These are phyloP conservation scores for Mechanitis mazaeus DNA, from an alignment of 2,888 invertebrate genomes.

Conservation along the genomic window DNA sequence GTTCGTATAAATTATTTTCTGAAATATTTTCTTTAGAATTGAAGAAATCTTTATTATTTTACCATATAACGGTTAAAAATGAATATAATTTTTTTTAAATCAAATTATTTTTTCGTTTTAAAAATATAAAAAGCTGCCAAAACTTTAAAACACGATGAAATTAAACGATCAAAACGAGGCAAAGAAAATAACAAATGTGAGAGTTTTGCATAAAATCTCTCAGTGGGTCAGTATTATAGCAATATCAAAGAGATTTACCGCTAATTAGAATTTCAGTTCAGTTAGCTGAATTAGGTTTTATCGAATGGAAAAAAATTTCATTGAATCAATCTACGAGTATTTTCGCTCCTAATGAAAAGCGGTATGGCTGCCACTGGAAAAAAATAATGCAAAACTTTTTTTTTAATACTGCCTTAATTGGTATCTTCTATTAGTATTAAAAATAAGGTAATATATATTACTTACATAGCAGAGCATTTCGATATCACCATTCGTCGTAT, in stretches of 20 bases:
- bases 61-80: too few relatives aligned
- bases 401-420: neutral
- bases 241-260: conserved; percentile 19
- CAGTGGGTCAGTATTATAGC: conserved; percentile 12
- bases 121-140: neutral
- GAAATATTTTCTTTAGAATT: neutral
- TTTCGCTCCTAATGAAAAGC: neutral
- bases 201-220: conserved; percentile 6
- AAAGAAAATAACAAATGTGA: conserved; percentile 1
- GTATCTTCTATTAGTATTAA: conserved; percentile 7
- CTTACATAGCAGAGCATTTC: conserved; percentile 71
- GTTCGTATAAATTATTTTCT: too few relatives aligned
- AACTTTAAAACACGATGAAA: neutral
- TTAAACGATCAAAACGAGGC: neutral
- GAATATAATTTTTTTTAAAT: too few relatives aligned
- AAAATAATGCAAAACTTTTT: neutral
- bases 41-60: too few relatives aligned
- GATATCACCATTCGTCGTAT: conserved; percentile 30
- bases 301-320: neutral
- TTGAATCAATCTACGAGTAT: neutral
- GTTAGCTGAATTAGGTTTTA: neutral
- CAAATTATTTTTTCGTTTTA: neutral
- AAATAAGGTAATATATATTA: conserved; percentile 24
- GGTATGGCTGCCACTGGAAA: neutral
- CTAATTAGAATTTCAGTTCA: conserved; percentile 15